phyloP scores from a whole-genome alignment of 2,113 vertebrate genomes.

The Salvelinus namaycush region DNA sequence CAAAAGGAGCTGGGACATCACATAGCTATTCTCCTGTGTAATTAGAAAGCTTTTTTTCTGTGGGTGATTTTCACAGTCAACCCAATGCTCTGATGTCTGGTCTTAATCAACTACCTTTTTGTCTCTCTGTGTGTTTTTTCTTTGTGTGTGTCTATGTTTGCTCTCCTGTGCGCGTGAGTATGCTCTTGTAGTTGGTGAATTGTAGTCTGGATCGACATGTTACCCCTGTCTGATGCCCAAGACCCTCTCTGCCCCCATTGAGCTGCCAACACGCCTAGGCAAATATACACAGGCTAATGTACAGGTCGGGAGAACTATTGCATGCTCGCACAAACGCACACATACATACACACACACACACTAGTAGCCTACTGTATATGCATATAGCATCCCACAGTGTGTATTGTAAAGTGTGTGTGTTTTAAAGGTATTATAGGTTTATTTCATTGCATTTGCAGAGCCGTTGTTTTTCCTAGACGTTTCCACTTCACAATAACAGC shows the following conservation, averaged over 20 bases:
- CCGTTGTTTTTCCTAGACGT: too few relatives aligned
- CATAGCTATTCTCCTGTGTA: conserved; percentile 20
- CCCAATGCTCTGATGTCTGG: conserved; percentile 26
- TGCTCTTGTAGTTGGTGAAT: conserved; percentile 36
- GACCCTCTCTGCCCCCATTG: conserved; percentile 25
- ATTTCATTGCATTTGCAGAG: too few relatives aligned
- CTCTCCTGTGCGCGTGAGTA: neutral
- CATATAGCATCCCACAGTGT: too few relatives aligned
- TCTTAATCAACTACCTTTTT: conserved; percentile 41
- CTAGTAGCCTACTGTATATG: too few relatives aligned
- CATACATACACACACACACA: too few relatives aligned
- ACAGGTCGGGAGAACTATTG: conserved; percentile 29
- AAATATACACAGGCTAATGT: conserved; percentile 33
- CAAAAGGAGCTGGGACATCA: neutral
- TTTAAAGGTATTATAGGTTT: too few relatives aligned
- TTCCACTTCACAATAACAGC: too few relatives aligned
- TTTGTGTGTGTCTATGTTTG: neutral
- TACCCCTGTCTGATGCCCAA: conserved; percentile 44
- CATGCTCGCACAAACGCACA: too few relatives aligned
- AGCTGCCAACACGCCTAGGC: conserved; percentile 15
- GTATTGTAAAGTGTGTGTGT: too few relatives aligned
- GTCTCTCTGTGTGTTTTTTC: neutral
- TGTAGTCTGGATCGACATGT: conserved; percentile 35
- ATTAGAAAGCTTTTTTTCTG: conserved; percentile 42
- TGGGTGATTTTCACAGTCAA: conserved; percentile 35